phyloP scores from a whole-genome alignment of 2,888 invertebrate species.

The Melanargia galathea region DNA sequence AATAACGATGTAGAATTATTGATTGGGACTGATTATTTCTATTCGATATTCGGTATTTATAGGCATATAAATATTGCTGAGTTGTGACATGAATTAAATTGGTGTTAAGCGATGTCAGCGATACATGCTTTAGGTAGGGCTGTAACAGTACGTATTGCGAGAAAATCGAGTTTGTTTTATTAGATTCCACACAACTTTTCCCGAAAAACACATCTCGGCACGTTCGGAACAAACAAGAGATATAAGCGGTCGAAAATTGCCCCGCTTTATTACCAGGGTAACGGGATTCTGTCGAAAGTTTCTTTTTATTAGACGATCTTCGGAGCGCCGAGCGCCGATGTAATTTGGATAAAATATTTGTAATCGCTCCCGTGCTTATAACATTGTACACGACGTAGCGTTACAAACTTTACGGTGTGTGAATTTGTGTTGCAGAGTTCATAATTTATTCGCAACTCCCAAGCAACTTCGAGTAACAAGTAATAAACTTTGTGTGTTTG shows the following conservation, averaged over 20 bases:
- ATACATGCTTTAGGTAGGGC: neutral
- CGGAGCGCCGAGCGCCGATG: constrained; percentile 38
- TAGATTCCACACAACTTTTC: constrained; percentile 44
- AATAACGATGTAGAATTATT: no score
- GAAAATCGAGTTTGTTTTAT: constrained; percentile 53
- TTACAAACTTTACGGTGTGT: constrained; percentile 14
- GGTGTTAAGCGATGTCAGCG: no score
- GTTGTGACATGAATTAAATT: no score
- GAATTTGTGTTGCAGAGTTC: constrained; percentile 7
- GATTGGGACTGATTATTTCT: no score
- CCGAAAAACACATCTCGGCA: constrained; percentile 45
- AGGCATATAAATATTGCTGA: no score
- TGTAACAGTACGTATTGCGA: constrained; percentile 36
- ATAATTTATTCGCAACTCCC: constrained; percentile 3
- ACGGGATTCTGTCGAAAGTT: constrained; percentile 44
- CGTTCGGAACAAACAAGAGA: constrained; percentile 51
- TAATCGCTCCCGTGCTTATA: constrained; percentile 31
- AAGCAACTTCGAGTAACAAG: neutral
- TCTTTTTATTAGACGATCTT: constrained; percentile 49
- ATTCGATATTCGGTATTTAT: no score
- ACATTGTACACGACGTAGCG: neutral
- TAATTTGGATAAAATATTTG: constrained; percentile 52
- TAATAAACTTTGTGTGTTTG: neutral
- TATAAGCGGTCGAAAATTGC: constrained; percentile 54
- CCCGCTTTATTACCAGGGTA: constrained; percentile 50